Percentiles rank a stretch among this genome's conserved stretches.
phyloP scores from a whole-genome alignment of 2,888 invertebrate genomes.

The Lysandra bellargus region DNA sequence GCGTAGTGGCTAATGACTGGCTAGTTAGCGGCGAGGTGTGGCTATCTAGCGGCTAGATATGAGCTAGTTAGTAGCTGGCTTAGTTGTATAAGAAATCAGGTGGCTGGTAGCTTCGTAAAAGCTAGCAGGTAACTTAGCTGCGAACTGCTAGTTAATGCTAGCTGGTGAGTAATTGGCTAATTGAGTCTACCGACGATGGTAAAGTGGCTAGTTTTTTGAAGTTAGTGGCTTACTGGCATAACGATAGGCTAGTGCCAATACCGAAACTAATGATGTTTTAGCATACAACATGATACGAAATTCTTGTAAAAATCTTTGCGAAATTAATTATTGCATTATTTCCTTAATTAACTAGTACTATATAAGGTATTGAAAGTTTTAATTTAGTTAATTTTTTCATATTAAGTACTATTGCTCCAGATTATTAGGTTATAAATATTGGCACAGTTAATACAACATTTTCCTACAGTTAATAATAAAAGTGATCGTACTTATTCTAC shows the following conservation, averaged over 20 bases:
- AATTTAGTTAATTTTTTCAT: background rate
- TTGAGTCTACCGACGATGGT: background rate
- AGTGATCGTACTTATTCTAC: constrained; percentile 22
- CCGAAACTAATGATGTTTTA: background rate
- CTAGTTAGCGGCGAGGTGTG: background rate
- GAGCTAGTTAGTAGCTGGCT: background rate
- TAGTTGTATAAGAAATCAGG: background rate
- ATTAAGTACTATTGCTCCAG: background rate
- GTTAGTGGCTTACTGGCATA: background rate
- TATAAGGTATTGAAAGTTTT: background rate
- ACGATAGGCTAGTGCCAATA: constrained; percentile 1
- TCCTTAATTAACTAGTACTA: background rate
- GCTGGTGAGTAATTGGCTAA: background rate
- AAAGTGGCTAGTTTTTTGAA: background rate
- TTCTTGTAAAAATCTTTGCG: background rate
- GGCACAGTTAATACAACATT: background rate
- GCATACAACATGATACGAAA: background rate
- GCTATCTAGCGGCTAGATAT: background rate
- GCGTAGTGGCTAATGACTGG: constrained; percentile 18
- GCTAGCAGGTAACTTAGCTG: background rate
- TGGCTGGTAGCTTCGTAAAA: background rate
- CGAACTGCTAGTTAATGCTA: background rate
- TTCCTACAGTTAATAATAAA: background rate
- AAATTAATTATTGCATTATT: background rate
- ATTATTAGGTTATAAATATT: background rate